Percentiles rank a stretch among this genome's conserved stretches.
These are phyloP conservation scores for Apodemus sylvaticus DNA, from an alignment of 2,113 vertebrate genomes.

Conservation along the genomic window DNA sequence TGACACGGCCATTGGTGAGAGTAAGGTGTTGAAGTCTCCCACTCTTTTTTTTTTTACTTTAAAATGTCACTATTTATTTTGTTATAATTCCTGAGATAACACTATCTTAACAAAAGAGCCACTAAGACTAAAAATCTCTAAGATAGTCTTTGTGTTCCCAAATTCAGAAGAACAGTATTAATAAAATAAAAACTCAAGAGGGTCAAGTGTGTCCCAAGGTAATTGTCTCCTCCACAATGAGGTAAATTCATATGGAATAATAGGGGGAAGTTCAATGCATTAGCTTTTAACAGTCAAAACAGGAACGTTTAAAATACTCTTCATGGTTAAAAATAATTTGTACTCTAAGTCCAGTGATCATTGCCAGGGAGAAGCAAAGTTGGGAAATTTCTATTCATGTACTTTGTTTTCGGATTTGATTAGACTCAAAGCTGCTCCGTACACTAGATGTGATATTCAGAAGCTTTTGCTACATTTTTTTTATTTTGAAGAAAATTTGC, in stretches of 20 bases:
- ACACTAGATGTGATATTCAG: background rate
- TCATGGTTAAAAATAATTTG: conserved; percentile 67
- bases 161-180: conserved; percentile 49
- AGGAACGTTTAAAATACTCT: conserved; percentile 66
- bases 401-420: conserved; percentile 35
- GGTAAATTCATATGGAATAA: conserved; percentile 54
- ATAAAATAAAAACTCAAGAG: conserved; percentile 9
- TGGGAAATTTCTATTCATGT: conserved; percentile 71
- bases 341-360: conserved; percentile 59
- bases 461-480: conserved; percentile 21
- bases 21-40: too few relatives aligned
- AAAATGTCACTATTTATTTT: conserved; percentile 46
- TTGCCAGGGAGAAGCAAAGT: conserved; percentile 75
- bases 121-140: conserved; percentile 7
- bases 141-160: background rate
- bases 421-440: background rate
- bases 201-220: conserved; percentile 36
- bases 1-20: too few relatives aligned
- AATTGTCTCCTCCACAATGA: background rate
- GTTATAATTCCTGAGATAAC: background rate
- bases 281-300: conserved; percentile 26
- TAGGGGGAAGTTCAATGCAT: conserved; percentile 47
- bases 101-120: background rate
- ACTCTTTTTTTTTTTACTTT: too few relatives aligned
- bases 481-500: conserved; percentile 28